Evolutionary conservation across 2,888 invertebrate genomes (phyloP).

Genomic region (Molanna angustata): DNA sequence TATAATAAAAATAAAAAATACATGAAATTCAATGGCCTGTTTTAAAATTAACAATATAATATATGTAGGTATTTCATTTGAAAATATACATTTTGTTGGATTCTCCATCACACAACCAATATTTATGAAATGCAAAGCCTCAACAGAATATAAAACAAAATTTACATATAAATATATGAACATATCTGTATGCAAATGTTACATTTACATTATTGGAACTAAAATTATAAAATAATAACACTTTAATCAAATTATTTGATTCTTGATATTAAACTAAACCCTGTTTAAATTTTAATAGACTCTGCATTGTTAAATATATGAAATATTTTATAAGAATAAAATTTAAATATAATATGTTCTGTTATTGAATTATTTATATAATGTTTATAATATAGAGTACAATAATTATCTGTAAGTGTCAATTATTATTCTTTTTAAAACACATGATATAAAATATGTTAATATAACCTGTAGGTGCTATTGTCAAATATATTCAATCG

Average conservation of each 20-base stretch:
- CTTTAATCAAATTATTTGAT: conserved; percentile 21
- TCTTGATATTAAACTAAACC: conserved; percentile 28
- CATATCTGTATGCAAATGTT: too few relatives aligned
- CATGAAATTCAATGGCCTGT: conserved; percentile 17
- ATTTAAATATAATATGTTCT: too few relatives aligned
- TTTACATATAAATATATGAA: too few relatives aligned
- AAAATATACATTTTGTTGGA: too few relatives aligned
- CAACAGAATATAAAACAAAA: too few relatives aligned
- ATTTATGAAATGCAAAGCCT: too few relatives aligned
- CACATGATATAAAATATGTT: conserved; percentile 27
- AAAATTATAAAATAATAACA: conserved; percentile 22
- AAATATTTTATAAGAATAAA: conserved; percentile 32
- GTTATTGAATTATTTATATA: conserved; percentile 30
- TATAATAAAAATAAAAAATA: conserved; percentile 5
- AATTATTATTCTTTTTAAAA: conserved; percentile 14
- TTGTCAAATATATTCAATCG: too few relatives aligned
- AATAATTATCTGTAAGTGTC: conserved; percentile 1
- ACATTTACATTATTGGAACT: too few relatives aligned
- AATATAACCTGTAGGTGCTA: too few relatives aligned
- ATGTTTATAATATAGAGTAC: conserved; percentile 5
- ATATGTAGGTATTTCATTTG: too few relatives aligned
- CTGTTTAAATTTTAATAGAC: conserved; percentile 31
- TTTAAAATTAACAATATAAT: conserved; percentile 16
- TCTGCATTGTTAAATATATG: conserved; percentile 35
- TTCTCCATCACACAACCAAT: too few relatives aligned